Percentiles rank a stretch among this genome's conserved stretches.
Evolutionary conservation across 2,888 invertebrate genomes (phyloP).

Genomic region (Brenthis hecate): DNA sequence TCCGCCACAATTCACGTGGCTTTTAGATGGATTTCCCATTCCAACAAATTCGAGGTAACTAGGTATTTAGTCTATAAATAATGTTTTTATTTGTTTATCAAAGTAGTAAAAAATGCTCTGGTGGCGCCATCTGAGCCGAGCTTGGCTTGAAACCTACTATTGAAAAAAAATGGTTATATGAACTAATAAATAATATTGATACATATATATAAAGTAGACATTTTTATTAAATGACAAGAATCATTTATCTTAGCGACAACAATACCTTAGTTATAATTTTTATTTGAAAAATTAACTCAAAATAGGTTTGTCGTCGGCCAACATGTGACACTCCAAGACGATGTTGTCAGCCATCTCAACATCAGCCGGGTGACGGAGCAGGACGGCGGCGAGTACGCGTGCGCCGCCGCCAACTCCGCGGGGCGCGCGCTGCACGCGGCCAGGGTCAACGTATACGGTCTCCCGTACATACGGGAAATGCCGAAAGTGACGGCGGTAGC

Average conservation of each 20-base stretch:
- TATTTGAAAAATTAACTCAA: constrained; percentile 17
- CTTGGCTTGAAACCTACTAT: too few species aligned
- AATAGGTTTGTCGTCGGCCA: constrained; percentile 93
- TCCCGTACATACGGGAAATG: constrained; percentile 93
- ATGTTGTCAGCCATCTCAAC: constrained; percentile 96
- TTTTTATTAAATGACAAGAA: too few species aligned
- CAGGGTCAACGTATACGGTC: constrained; percentile 93
- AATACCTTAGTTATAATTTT: neutral
- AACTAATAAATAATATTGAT: too few species aligned
- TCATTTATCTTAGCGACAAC: neutral
- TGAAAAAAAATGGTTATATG: too few species aligned
- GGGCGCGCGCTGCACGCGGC: constrained; percentile 91
- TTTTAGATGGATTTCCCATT: constrained; percentile 93
- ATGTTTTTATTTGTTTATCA: neutral
- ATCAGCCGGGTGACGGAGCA: constrained; percentile 93
- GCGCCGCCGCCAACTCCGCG: constrained; percentile 91
- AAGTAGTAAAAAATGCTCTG: too few species aligned
- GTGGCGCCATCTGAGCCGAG: too few species aligned
- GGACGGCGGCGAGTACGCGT: constrained; percentile 95
- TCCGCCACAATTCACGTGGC: constrained; percentile 95
- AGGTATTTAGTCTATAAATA: constrained; percentile 28
- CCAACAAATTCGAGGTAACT: constrained; percentile 86
- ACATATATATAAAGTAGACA: too few species aligned
- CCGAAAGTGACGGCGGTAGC: constrained; percentile 93
- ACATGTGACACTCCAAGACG: constrained; percentile 95